Evolutionary conservation across 2,113 vertebrate species (phyloP).

Genomic region (Centropristis striata): DNA sequence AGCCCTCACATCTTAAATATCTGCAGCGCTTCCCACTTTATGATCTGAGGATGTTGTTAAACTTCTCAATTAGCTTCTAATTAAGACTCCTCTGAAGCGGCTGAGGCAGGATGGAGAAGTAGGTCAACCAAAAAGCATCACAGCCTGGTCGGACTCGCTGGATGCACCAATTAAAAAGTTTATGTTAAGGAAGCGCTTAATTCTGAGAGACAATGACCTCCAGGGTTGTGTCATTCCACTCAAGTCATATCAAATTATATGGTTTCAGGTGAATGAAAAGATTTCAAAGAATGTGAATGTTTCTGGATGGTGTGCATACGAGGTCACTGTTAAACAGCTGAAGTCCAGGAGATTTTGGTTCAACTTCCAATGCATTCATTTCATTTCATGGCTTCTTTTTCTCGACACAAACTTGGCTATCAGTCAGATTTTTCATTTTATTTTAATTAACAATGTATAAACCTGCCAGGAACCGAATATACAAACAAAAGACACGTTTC

Average conservation of each 20-base stretch:
- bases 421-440: too few species aligned
- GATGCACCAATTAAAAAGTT: neutral
- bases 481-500: too few species aligned
- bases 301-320: too few species aligned
- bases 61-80: constrained; percentile 60
- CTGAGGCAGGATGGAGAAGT: constrained; percentile 24
- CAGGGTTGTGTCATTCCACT: neutral
- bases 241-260: neutral
- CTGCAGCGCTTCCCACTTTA: constrained; percentile 33
- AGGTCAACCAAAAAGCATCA: constrained; percentile 30
- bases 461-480: too few species aligned
- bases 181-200: neutral
- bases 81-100: constrained; percentile 48
- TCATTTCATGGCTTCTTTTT: too few species aligned
- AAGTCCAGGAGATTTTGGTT: too few species aligned
- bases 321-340: too few species aligned
- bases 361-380: too few species aligned
- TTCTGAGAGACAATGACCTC: neutral
- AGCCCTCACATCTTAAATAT: constrained; percentile 51
- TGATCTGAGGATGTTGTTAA: constrained; percentile 51
- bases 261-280: neutral
- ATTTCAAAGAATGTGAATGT: too few species aligned
- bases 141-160: neutral
- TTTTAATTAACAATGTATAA: too few species aligned
- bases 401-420: too few species aligned